These are phyloP conservation scores for Callopanchax toddi DNA, from an alignment of 2,113 vertebrate species.

Conservation along the genomic window DNA sequence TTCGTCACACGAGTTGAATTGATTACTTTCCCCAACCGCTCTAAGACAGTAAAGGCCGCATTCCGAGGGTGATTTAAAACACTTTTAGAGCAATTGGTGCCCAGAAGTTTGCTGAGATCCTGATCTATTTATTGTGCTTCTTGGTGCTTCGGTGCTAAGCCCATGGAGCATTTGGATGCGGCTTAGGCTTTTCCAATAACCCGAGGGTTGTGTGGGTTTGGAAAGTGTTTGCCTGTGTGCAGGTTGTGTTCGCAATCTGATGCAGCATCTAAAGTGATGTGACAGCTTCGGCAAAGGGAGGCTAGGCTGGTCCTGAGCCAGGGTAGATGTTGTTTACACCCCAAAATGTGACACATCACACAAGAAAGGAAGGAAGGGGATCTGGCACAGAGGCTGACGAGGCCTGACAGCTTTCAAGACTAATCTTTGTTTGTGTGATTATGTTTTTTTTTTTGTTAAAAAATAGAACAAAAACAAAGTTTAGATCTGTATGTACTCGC, in stretches of 20 bases:
- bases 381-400: slow-evolving; percentile 37
- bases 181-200: slow-evolving; percentile 60
- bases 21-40: slow-evolving; percentile 25
- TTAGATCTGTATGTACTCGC: slow-evolving; percentile 31
- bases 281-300: slow-evolving; percentile 52
- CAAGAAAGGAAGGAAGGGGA: slow-evolving; percentile 39
- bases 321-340: slow-evolving; percentile 54
- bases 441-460: slow-evolving; percentile 23
- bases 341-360: slow-evolving; percentile 50
- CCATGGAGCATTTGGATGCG: slow-evolving; percentile 52
- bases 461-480: slow-evolving; percentile 22
- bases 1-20: slow-evolving; percentile 34
- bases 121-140: slow-evolving; percentile 52
- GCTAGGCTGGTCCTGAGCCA: slow-evolving; percentile 36
- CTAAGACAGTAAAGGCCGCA: slow-evolving; percentile 23
- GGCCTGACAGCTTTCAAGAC: slow-evolving; percentile 54
- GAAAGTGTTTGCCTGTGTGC: slow-evolving; percentile 16
- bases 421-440: slow-evolving; percentile 45
- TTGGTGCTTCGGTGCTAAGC: slow-evolving; percentile 41
- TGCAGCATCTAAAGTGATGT: slow-evolving; percentile 57
- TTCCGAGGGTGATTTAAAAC: slow-evolving; percentile 19
- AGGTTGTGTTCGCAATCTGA: slow-evolving; percentile 52
- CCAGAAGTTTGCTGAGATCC: slow-evolving; percentile 42
- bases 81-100: slow-evolving; percentile 21
- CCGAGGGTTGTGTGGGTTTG: slow-evolving; percentile 46